A percentile compares a stretch with the other conserved stretches of the same genome.
Conservation (phyloP, 2,797 vertebrate genomes). For the Melanotaenia nigrans region DNA sequence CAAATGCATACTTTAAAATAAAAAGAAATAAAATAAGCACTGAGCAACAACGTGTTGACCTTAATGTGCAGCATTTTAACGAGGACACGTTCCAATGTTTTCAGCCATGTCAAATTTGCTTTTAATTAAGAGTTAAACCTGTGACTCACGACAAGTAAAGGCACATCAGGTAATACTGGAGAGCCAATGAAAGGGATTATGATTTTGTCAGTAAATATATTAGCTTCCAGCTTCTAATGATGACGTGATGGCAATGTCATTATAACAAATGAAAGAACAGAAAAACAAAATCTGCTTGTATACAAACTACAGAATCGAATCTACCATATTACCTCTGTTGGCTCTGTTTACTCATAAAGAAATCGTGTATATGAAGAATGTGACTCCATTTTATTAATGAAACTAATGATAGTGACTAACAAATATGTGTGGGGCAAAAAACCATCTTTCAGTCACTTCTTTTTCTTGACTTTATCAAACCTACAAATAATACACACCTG, state of each 20-base stretch:
- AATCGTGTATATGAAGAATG: not conserved
- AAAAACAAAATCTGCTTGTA: not conserved
- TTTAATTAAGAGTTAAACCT: slow-evolving; percentile 48
- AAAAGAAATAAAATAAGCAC: not conserved
- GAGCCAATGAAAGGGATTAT: slow-evolving; percentile 36
- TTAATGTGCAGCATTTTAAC: slow-evolving; percentile 36
- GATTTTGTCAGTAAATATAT: slow-evolving; percentile 23
- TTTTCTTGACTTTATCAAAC: not conserved
- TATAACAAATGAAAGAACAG: not conserved
- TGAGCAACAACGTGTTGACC: not conserved
- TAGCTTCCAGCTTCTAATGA: not conserved
- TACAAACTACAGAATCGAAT: slow-evolving; percentile 1
- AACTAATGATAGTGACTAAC: not conserved
- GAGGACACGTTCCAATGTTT: slow-evolving; percentile 35
- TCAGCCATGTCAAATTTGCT: slow-evolving; percentile 41
- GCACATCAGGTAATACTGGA: slow-evolving; percentile 23
- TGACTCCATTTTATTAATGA: not conserved
- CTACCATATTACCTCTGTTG: not conserved
- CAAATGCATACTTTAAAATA: slow-evolving; percentile 1
- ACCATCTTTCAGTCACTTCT: not conserved
- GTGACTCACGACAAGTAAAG: slow-evolving; percentile 38
- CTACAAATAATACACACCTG: not conserved
- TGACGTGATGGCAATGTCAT: slow-evolving; percentile 16
- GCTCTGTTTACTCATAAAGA: no score
- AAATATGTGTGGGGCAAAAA: not conserved